Evolutionary conservation across 2,113 vertebrate species (phyloP).

Genomic region (Microtus oregoni): DNA sequence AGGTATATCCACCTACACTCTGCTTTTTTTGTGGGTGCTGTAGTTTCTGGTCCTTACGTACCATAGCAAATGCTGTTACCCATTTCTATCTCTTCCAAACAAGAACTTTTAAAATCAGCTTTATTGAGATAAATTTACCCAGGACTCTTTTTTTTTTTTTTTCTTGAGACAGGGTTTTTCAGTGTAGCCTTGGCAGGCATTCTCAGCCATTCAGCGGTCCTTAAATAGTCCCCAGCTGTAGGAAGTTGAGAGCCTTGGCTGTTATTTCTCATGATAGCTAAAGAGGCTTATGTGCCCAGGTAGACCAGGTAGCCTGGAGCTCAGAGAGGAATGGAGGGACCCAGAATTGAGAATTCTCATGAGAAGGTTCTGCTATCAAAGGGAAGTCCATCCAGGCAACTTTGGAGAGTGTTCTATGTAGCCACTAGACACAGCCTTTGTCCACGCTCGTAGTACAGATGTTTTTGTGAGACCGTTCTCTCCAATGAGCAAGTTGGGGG

Average conservation of each 20-base stretch:
- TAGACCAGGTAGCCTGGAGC: background rate
- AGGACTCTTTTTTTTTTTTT: background rate
- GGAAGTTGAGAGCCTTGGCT: background rate
- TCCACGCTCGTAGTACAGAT: background rate
- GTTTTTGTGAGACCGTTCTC: background rate
- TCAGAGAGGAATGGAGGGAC: background rate
- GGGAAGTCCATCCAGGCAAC: background rate
- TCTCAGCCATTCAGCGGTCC: background rate
- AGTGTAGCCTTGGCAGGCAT: background rate
- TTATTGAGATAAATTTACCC: background rate
- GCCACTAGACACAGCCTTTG: background rate
- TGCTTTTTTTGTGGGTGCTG: background rate
- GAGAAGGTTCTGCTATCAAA: background rate
- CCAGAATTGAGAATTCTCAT: background rate
- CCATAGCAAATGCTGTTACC: background rate
- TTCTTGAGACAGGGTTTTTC: background rate
- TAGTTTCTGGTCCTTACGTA: too few species aligned
- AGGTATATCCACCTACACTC: background rate
- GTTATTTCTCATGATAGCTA: background rate
- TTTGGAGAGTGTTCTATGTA: background rate
- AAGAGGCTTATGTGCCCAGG: background rate
- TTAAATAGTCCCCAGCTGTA: too few species aligned
- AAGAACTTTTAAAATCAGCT: background rate
- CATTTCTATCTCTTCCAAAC: background rate
- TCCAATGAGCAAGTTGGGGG: background rate